phyloP scores from a whole-genome alignment of 2,888 invertebrate genomes.

The Netelia virgata region DNA sequence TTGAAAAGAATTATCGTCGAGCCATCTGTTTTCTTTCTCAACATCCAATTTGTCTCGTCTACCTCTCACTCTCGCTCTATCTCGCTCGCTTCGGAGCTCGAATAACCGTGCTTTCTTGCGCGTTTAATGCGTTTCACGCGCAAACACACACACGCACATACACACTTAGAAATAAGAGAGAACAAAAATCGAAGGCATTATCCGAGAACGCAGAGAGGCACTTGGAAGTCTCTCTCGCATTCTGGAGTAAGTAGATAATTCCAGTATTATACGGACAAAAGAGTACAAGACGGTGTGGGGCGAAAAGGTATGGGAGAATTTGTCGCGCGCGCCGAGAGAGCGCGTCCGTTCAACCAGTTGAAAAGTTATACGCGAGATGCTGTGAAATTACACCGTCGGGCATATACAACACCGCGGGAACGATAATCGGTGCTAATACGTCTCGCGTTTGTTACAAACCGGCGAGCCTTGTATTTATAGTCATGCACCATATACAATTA shows the following conservation, averaged over 20 bases:
- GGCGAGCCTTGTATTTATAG: constrained; percentile 70
- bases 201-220: constrained; percentile 63
- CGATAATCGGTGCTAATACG: constrained; percentile 75
- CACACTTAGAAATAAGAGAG: not conserved
- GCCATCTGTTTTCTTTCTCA: constrained; percentile 31
- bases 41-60: constrained; percentile 45
- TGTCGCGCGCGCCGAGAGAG: constrained; percentile 64
- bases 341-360: not conserved
- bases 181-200: constrained; percentile 71
- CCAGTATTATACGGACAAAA: constrained; percentile 69
- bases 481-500: not conserved
- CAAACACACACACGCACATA: not conserved
- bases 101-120: constrained; percentile 57
- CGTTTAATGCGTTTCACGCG: constrained; percentile 59
- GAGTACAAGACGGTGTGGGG: constrained; percentile 4
- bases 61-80: constrained; percentile 35
- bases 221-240: constrained; percentile 70
- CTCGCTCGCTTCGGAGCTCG: constrained; percentile 34
- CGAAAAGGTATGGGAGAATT: constrained; percentile 68
- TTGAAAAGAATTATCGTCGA: constrained; percentile 32
- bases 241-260: constrained; percentile 81
- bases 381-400: constrained; percentile 55
- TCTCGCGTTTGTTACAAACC: constrained; percentile 58
- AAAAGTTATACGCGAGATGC: constrained; percentile 47
- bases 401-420: constrained; percentile 40